Conservation (phyloP, 2,888 invertebrate genomes). For the Serrognathus titanus region DNA sequence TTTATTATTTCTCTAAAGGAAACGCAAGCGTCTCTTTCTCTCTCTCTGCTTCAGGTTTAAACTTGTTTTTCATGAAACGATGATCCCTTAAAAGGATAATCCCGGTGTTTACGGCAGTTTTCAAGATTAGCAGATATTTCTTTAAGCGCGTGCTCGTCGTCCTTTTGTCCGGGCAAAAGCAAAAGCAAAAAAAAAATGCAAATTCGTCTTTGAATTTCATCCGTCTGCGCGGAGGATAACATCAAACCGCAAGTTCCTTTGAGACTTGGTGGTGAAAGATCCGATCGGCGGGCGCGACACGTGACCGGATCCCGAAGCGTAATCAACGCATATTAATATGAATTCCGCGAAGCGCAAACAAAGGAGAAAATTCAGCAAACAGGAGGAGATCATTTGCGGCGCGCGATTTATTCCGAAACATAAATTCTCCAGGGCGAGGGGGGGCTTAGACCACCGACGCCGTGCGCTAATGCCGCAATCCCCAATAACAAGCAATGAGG, state of each 20-base stretch:
- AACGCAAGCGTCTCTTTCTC: too few species aligned
- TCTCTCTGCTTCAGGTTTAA: too few species aligned
- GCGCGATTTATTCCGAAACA: conserved; percentile 4
- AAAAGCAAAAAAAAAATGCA: too few species aligned
- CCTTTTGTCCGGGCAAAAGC: too few species aligned
- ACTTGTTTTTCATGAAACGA: neutral
- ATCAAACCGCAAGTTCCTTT: too few species aligned
- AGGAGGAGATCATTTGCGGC: too few species aligned
- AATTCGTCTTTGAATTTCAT: too few species aligned
- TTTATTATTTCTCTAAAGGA: too few species aligned
- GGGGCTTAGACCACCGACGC: conserved; percentile 16
- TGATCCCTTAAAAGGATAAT: conserved; percentile 1
- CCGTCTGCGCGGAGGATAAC: too few species aligned
- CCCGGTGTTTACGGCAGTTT: neutral
- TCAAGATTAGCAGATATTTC: neutral
- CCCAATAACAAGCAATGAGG: conserved; percentile 14
- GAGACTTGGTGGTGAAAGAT: too few species aligned
- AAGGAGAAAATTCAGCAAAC: conserved; percentile 7
- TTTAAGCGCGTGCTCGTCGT: too few species aligned
- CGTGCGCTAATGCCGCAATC: conserved; percentile 9
- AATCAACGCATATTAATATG: conserved; percentile 27
- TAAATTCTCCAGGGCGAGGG: conserved; percentile 10
- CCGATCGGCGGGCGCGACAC: conserved; percentile 11
- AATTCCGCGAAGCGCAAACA: conserved; percentile 5
- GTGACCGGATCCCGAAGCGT: conserved; percentile 28